Base-by-base conservation (phyloP, 2,888 invertebrate genomes). In the Abrostola triplasia region DNA sequence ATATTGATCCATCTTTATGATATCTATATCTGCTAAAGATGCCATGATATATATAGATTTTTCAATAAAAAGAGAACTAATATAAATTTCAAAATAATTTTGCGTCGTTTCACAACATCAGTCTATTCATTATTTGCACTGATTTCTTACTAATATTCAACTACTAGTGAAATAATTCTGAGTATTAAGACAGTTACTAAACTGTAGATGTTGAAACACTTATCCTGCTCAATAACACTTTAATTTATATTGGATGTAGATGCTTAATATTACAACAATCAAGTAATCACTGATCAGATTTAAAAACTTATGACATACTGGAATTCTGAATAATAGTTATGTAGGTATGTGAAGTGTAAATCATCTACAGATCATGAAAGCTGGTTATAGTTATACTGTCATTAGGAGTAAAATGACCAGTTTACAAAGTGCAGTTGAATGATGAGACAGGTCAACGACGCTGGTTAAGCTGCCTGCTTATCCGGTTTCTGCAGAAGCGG, bases 371-470 rank as follows among this genome's bases (percentile, higher is more conserved):
- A 66, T 40, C 47, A 58, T 52, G 57, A 60, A 77, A 75, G 74
- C 72, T 36, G 67, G 56, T 64, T 76, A 76, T 67, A 74, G 57
- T 67, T 47, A 64, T 69, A 64, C 59, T 67, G 62, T 52, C 49
- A 72, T 67, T 68, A 36, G 37, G 47, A 63, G 52, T 64, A 64
- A 68, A 59, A 62, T 64, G 48, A 67, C 65, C 61, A 64, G 64
- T 64, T 70, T 59, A 77, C 77, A 75, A 79, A 84, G 83, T 87
- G 85, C 85, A 86, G 82, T 80, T 84, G 84, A 83, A 86, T 79
- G 82, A 80, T 60, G 54, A 9, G 44, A 60, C 57, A 59, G 68
- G 55, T 37, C 2, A 47, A 52, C 50, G 49, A 38, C 58, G n/a
- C 38, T 57, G 73, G 59, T 82, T 89, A 92, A 60, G 84, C 85